These are phyloP conservation scores for Dolichomitus sp. DNA, from an alignment of 2,888 invertebrate species.

Conservation along the genomic window DNA sequence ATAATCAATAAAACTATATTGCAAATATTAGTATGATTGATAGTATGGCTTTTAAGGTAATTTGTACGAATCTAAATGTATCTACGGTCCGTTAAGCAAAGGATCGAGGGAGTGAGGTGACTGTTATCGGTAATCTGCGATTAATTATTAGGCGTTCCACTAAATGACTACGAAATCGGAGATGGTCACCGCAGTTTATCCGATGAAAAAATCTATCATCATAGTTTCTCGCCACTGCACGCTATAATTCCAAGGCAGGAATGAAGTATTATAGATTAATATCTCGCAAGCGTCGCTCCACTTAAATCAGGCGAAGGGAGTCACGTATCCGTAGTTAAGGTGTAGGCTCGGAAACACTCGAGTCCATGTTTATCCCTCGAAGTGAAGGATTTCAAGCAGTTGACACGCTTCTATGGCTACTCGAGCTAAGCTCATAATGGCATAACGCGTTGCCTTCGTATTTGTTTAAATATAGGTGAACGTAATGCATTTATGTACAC, in stretches of 20 bases:
- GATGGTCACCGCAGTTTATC: neutral
- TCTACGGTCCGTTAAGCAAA: neutral
- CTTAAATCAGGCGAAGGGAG: constrained; percentile 31
- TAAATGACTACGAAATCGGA: neutral
- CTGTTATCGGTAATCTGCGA: neutral
- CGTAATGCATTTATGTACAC: neutral
- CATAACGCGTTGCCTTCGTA: constrained; percentile 22
- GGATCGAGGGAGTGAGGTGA: neutral
- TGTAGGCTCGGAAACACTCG: constrained; percentile 37
- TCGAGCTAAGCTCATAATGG: constrained; percentile 39
- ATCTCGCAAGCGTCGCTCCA: constrained; percentile 12
- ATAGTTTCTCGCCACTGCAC: neutral
- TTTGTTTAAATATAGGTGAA: constrained; percentile 16
- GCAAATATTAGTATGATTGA: neutral
- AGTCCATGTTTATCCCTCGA: constrained; percentile 41
- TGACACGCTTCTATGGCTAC: constrained; percentile 53
- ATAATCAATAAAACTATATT: neutral
- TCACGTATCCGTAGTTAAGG: constrained; percentile 27
- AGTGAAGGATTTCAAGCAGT: constrained; percentile 45
- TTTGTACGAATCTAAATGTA: neutral
- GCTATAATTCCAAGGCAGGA: constrained; percentile 8
- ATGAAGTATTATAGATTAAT: constrained; percentile 32
- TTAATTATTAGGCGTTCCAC: neutral
- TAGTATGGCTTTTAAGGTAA: neutral
- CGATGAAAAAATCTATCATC: neutral